Conservation (phyloP, 2,797 vertebrate species). For the Carapus acus region DNA sequence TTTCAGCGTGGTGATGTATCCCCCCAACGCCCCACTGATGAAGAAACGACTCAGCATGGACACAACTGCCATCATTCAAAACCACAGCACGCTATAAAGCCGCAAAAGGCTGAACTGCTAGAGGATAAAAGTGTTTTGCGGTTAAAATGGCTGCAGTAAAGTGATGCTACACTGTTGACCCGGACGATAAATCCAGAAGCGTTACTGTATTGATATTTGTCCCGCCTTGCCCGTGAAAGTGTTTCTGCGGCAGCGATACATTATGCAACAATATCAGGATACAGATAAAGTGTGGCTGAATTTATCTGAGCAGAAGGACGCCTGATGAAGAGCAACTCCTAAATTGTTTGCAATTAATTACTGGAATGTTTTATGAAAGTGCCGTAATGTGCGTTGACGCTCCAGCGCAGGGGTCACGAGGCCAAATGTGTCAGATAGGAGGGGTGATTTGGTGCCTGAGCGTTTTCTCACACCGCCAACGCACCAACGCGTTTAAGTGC, state of each 20-base stretch:
- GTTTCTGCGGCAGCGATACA: slow-evolving; percentile 9
- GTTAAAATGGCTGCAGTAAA: slow-evolving; percentile 7
- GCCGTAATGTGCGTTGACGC: background rate
- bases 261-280: background rate
- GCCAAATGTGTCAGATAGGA: background rate
- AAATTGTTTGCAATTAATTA: background rate
- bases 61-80: background rate
- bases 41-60: no score
- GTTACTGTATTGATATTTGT: slow-evolving; percentile 12
- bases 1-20: no score
- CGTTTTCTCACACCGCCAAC: background rate
- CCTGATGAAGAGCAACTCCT: background rate
- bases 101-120: background rate
- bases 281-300: background rate
- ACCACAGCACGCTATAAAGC: slow-evolving; percentile 16
- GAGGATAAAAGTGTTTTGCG: slow-evolving; percentile 11
- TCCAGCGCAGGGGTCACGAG: background rate
- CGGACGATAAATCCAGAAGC: slow-evolving; percentile 2
- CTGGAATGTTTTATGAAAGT: slow-evolving; percentile 2
- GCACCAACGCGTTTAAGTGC: background rate
- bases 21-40: no score
- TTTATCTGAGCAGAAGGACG: background rate
- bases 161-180: slow-evolving; percentile 4
- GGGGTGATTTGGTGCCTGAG: background rate
- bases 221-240: slow-evolving; percentile 1